Evolutionary conservation across 2,888 invertebrate genomes (phyloP).

Genomic region (Timema cristinae): DNA sequence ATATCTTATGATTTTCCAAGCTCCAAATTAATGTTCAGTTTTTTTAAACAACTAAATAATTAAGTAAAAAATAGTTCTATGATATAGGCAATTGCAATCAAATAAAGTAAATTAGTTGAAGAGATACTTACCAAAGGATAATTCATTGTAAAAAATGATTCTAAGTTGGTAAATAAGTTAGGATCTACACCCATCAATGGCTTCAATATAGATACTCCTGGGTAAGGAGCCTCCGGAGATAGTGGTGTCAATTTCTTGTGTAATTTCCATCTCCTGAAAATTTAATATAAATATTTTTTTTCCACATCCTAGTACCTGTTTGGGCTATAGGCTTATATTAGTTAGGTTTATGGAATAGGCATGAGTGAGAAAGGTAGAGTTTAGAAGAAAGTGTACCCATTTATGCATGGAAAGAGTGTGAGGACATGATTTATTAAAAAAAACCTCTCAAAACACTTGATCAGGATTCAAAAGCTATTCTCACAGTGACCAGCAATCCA

Average conservation of each 20-base stretch:
- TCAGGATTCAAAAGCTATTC: no score
- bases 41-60: background rate
- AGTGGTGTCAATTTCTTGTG: constrained; percentile 59
- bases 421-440: no score
- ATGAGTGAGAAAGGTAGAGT: no score
- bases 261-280: constrained; percentile 56
- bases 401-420: no score
- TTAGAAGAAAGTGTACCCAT: no score
- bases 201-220: constrained; percentile 89
- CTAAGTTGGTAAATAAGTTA: constrained; percentile 84
- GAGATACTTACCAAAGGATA: constrained; percentile 65
- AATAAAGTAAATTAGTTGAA: constrained; percentile 11
- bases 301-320: no score
- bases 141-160: constrained; percentile 92
- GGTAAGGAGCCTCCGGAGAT: constrained; percentile 68
- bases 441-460: no score
- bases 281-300: constrained; percentile 6
- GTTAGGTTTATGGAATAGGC: no score
- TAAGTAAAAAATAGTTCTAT: background rate
- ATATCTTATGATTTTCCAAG: no score
- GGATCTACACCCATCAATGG: constrained; percentile 92
- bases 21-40: no score
- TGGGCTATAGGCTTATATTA: no score
- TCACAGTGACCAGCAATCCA: no score
- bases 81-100: background rate